A percentile compares a stretch with the other conserved stretches of the same genome.
These are phyloP conservation scores for Pipa parva DNA, from an alignment of 2,113 vertebrate species.

Conservation along the genomic window DNA sequence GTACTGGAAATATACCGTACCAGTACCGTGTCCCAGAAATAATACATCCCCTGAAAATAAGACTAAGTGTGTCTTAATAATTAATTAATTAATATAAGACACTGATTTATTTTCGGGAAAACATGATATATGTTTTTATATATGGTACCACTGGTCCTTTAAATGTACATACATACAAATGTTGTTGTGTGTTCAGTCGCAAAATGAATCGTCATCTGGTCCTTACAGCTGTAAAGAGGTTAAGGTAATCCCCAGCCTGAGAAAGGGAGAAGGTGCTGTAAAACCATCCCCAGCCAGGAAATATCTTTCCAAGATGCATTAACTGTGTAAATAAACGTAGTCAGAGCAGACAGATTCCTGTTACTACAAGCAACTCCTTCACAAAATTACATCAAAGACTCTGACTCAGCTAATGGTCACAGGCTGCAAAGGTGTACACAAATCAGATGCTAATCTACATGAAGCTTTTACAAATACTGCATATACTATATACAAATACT, in stretches of 20 bases:
- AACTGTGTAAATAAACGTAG: constrained; percentile 25
- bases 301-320: constrained; percentile 27
- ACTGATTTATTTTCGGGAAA: too few relatives aligned
- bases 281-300: constrained; percentile 18
- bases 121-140: too few relatives aligned
- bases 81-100: too few relatives aligned
- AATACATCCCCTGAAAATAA: too few relatives aligned
- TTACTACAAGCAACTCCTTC: constrained; percentile 1
- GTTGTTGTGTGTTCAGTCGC: neutral
- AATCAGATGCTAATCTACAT: neutral
- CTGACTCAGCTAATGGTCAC: neutral
- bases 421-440: neutral
- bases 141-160: too few relatives aligned
- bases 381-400: neutral
- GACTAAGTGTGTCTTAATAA: too few relatives aligned
- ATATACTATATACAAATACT: neutral
- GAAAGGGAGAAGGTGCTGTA: neutral
- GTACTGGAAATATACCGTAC: too few relatives aligned
- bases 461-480: neutral
- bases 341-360: constrained; percentile 12
- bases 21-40: too few relatives aligned
- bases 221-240: neutral
- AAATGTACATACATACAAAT: neutral
- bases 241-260: neutral
- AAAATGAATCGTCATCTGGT: too few relatives aligned